Evolutionary conservation across 2,888 invertebrate genomes (phyloP), one percentile per base, ranked within the genome.

Genomic region (Drosophila bunnanda): DNA sequence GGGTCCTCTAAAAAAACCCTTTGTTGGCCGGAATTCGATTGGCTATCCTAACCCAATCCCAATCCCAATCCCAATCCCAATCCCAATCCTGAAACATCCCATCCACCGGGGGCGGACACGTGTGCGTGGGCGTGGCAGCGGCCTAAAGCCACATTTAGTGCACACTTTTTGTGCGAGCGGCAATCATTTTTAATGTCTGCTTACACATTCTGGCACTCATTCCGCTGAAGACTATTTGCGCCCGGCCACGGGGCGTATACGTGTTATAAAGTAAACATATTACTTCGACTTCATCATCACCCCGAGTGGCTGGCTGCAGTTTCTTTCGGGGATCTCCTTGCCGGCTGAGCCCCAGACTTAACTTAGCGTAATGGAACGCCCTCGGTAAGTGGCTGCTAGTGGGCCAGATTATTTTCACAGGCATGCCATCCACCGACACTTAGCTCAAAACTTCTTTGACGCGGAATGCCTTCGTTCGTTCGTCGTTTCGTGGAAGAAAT

Each of bases 111-210:
- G 34, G 32, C 46, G 52, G 30, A 46, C 64, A 65, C 56, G 74
- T 69, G 58, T 60, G 59, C 25, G 60, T 50, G 44, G 80, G 75
- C 69, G 84, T 81, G 69, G 53, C 68, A 67, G 44, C 44, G 13
- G 70, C 67, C 70, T 48, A 75, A 71, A 74, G 76, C 76, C 67
- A 59, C 82, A 74, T 77, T 89, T 86, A 77, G 67, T 60, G 57
- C 73, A 74, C 78, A 76, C 77, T 77, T 82, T 68, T 58, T 68
- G 76, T 64, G 78, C 75, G 61, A 70, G 41, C 69, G 79, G 83
- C 86, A 88, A 89, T 88, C 88, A 77, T 66, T 77, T 89, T 84
- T 79, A 89, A 89, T 87, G 87, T 67, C 65, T 22, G 58, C 67
- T 57, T 69, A 76, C 83, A 73, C 83, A 75, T 68, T 58, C 57